A percentile compares a stretch with the other conserved stretches of the same genome.
Evolutionary conservation across 2,888 invertebrate species (phyloP).

Genomic region (Luffia ferchaultella): DNA sequence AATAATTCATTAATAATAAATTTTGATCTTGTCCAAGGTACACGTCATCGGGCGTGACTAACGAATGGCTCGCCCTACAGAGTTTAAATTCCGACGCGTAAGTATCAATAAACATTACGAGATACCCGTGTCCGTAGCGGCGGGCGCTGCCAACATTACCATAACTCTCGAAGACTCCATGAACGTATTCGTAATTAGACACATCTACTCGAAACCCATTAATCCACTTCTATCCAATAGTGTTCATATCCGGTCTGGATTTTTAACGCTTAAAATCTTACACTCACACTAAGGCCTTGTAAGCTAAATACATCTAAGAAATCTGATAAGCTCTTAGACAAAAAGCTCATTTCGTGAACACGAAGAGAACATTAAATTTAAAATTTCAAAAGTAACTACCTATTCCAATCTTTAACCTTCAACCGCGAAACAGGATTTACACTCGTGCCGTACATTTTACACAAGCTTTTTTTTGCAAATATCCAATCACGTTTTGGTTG

Average conservation of each 20-base stretch:
- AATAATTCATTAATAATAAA: slow-evolving; percentile 41
- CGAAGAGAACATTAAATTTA: too few species aligned
- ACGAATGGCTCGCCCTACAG: slow-evolving; percentile 67
- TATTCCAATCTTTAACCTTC: too few species aligned
- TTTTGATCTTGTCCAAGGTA: slow-evolving; percentile 67
- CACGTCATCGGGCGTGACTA: slow-evolving; percentile 65
- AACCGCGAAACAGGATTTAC: too few species aligned
- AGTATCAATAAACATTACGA: slow-evolving; percentile 49
- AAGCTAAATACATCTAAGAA: too few species aligned
- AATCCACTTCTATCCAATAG: slow-evolving; percentile 49
- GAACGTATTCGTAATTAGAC: slow-evolving; percentile 54
- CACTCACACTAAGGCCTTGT: too few species aligned
- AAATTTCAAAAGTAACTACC: too few species aligned
- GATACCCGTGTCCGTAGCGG: slow-evolving; percentile 33
- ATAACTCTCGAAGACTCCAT: slow-evolving; percentile 48
- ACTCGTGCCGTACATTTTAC: too few species aligned
- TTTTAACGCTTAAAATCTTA: too few species aligned
- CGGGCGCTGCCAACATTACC: slow-evolving; percentile 54
- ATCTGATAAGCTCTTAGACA: too few species aligned
- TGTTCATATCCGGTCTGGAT: slow-evolving; percentile 42
- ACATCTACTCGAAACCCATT: slow-evolving; percentile 54
- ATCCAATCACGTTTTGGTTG: too few species aligned
- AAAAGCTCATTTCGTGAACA: too few species aligned
- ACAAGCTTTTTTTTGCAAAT: too few species aligned
- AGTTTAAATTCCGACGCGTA: slow-evolving; percentile 65